Percentiles rank a stretch among this genome's conserved stretches.
phyloP scores from a whole-genome alignment of 2,113 vertebrate genomes.

The Platycercus adscitus region DNA sequence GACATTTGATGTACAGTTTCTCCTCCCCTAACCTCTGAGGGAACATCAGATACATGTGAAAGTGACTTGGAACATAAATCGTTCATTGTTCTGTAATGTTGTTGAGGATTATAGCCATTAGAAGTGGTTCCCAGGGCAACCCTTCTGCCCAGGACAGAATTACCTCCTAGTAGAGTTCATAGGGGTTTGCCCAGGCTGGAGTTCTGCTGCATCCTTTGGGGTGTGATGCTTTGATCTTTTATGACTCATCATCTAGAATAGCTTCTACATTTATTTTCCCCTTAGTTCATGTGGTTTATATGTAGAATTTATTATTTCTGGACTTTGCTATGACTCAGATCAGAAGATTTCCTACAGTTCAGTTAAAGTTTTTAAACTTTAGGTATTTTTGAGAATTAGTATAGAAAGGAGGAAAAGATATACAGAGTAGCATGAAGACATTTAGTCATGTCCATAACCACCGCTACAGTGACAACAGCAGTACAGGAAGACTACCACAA shows the following conservation, averaged over 20 bases:
- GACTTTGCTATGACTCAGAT: neutral
- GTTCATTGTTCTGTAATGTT: neutral
- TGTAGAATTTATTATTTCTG: neutral
- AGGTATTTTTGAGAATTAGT: neutral
- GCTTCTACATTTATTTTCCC: neutral
- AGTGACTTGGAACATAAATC: slow-evolving; percentile 34
- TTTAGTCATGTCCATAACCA: neutral
- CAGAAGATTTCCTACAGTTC: neutral
- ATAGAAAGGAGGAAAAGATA: neutral
- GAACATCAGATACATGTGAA: slow-evolving; percentile 7
- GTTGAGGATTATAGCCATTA: neutral
- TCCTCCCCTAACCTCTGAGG: slow-evolving; percentile 41
- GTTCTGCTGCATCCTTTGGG: neutral
- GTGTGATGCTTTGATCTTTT: neutral
- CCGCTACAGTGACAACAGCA: neutral
- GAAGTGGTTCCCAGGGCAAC: neutral
- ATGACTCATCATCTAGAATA: neutral
- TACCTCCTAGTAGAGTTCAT: neutral
- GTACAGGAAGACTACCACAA: neutral
- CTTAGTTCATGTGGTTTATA: neutral
- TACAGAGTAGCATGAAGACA: rapidly evolving
- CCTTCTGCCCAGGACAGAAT: neutral
- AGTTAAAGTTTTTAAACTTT: neutral
- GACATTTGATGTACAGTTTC: slow-evolving; percentile 56
- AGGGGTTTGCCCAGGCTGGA: neutral